These are phyloP conservation scores for Mimachlamys varia DNA, from an alignment of 2,888 invertebrate genomes.

Conservation along the genomic window DNA sequence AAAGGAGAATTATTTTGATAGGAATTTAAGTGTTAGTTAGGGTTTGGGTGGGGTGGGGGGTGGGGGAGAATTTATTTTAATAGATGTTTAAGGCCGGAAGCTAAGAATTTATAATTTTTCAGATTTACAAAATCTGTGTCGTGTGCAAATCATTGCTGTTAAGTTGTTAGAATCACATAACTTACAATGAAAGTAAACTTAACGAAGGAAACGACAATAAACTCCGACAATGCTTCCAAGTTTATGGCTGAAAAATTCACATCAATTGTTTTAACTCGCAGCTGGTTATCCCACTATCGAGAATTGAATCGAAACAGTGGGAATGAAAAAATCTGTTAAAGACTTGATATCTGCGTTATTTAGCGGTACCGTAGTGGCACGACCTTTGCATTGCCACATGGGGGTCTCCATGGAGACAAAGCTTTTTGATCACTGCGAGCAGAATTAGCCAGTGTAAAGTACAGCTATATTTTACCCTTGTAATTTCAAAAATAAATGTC, in stretches of 20 bases:
- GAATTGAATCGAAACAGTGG: not conserved
- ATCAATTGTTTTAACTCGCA: constrained; percentile 12
- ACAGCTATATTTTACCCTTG: not conserved
- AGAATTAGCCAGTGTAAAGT: not conserved
- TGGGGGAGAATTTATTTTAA: too few species aligned
- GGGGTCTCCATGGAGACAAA: not conserved
- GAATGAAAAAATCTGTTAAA: not conserved
- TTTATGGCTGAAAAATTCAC: not conserved
- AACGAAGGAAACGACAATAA: not conserved
- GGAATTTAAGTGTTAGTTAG: too few species aligned
- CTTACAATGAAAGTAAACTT: not conserved
- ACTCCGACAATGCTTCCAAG: not conserved
- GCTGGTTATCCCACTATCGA: not conserved
- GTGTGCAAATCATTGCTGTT: too few species aligned
- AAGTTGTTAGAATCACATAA: not conserved
- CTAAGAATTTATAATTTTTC: too few species aligned
- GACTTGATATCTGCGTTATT: not conserved
- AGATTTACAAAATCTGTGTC: too few species aligned
- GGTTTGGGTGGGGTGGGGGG: too few species aligned
- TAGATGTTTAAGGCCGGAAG: too few species aligned
- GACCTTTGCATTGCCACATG: not conserved
- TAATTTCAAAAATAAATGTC: not conserved
- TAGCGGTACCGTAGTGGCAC: not conserved
- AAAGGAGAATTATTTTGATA: too few species aligned
- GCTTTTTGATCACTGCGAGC: not conserved